Conservation (phyloP, 2,113 vertebrate species). For the Entomyzon cyanotis region DNA sequence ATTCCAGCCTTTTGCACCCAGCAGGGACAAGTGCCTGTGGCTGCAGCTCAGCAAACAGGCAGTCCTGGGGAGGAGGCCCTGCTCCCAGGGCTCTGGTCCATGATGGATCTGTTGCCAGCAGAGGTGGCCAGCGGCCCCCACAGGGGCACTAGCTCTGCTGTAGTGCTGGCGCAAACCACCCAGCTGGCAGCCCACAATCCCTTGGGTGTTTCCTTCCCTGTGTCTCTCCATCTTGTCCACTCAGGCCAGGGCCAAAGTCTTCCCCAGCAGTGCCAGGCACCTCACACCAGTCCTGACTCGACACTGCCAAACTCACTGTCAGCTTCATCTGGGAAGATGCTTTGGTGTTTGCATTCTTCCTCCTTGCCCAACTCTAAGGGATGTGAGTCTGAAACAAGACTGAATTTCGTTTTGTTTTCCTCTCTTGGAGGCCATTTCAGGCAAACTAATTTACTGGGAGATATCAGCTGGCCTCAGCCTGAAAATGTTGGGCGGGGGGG, state of each 20-base stretch:
- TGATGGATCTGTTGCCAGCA: fast-evolving
- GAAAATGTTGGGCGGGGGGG: not conserved
- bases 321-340: not conserved
- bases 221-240: fast-evolving
- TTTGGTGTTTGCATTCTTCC: not conserved
- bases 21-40: not conserved
- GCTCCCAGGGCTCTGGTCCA: not conserved
- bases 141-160: fast-evolving
- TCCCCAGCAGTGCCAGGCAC: not conserved
- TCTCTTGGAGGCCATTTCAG: not conserved
- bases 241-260: not conserved
- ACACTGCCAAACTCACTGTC: not conserved
- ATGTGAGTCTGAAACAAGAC: fast-evolving
- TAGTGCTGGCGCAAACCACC: not conserved
- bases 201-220: not conserved
- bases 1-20: not conserved
- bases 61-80: fast-evolving
- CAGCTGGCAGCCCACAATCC: not conserved
- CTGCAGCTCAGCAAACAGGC: not conserved
- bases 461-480: not conserved
- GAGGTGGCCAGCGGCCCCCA: not conserved
- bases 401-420: not conserved
- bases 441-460: not conserved
- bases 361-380: not conserved
- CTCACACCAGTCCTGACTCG: not conserved